Percentiles rank a stretch among this genome's conserved stretches.
phyloP scores from a whole-genome alignment of 2,888 invertebrate genomes.

The Helleia helle region DNA sequence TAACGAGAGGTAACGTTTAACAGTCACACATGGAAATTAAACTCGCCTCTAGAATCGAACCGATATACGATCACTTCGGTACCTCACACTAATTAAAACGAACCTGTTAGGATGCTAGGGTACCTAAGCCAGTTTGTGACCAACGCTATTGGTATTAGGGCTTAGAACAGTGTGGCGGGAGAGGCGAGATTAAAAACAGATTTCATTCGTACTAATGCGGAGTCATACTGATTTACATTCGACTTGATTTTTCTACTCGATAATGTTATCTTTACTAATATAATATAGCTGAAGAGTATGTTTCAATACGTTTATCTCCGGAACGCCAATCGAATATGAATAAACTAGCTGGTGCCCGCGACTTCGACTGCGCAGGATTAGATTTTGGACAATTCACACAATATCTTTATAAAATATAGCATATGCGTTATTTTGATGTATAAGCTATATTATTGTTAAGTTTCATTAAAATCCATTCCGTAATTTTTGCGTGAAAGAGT shows the following conservation, averaged over 20 bases:
- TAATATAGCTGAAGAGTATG: background rate
- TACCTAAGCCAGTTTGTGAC: background rate
- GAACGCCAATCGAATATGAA: too few relatives aligned
- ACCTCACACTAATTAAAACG: slow-evolving; percentile 25
- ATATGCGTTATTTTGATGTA: too few relatives aligned
- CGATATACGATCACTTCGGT: slow-evolving; percentile 23
- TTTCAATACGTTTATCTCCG: too few relatives aligned
- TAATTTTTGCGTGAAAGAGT: too few relatives aligned
- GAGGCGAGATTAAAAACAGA: background rate
- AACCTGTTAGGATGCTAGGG: slow-evolving; percentile 3
- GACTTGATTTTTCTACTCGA: slow-evolving; percentile 1
- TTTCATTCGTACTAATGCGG: slow-evolving; percentile 6
- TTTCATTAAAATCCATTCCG: too few relatives aligned
- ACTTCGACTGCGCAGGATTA: too few relatives aligned
- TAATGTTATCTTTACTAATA: too few relatives aligned
- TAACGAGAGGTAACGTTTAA: slow-evolving; percentile 22
- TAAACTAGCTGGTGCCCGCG: too few relatives aligned
- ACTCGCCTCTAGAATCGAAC: slow-evolving; percentile 25
- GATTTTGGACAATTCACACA: too few relatives aligned
- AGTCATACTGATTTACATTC: slow-evolving; percentile 4
- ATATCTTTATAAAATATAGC: too few relatives aligned
- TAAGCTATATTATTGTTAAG: too few relatives aligned
- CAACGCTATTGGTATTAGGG: background rate
- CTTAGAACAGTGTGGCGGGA: background rate
- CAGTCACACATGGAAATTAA: slow-evolving; percentile 22